Base-by-base conservation (phyloP, 2,888 invertebrate species). In the Linnaemya vulpina region DNA sequence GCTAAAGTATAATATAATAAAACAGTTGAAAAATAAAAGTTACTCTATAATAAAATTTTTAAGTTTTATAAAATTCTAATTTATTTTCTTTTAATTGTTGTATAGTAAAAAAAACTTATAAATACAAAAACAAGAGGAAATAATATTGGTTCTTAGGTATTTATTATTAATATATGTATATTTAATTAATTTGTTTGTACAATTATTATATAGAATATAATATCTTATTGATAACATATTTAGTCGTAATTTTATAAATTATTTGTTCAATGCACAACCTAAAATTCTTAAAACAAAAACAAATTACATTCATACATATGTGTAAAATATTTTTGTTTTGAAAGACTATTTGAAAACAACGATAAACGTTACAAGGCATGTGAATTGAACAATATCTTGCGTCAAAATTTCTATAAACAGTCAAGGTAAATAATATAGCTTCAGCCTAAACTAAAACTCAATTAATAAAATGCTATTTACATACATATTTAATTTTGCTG, bases 121-220 rank as follows among this genome's bases (percentile, higher is more conserved):
- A 76, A 60, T 77, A 77, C 67, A 77, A 67, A 76, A 67, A 49
- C 30, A 67, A 35, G 38, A 49, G 58, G 38, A 58, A 58, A 51
- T 68, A 68, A 77, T 35, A 3, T 38, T 58, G n/a, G 49, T 68
- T 76, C 67, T 76, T 67, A 55, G 53, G 55, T 76, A 67, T 65
- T 53, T 55, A 43, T 65, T 43, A 65, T 30, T 25, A 65, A 58
- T 76, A 22, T 86, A 77, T 87, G 74, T 88, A 86, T 87, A 83
- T 86, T 87, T 86, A 88, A 15, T 88, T 88, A 89, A 88, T 86
- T 86, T 87, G 87, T 65, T 88, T 84, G 84, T 84, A 84, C 84
- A 84, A 79, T 71, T 68, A 73, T 55, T 70, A 20, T 68, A 75
- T 67, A 49, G 20, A 3, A 58, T 58, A 51, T 58, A 51, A 68